Evolutionary conservation across 2,797 vertebrate genomes (phyloP).

Genomic region (Loris lydekkerianus): DNA sequence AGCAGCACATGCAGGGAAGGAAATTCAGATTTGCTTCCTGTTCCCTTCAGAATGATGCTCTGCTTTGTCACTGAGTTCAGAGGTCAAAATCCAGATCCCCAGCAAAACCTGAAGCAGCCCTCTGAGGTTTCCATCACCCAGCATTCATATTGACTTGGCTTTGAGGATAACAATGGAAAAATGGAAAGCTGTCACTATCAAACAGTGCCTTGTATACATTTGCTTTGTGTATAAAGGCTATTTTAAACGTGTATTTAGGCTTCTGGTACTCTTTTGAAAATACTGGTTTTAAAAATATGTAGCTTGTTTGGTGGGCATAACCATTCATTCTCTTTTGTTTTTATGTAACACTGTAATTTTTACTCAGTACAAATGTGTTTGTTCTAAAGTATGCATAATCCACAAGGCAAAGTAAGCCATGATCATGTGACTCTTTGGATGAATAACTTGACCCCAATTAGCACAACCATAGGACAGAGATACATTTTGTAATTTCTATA

Average conservation of each 20-base stretch:
- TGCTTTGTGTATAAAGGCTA: constrained; percentile 33
- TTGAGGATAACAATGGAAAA: constrained; percentile 65
- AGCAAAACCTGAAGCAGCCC: constrained; percentile 23
- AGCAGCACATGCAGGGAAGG: background rate
- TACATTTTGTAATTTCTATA: constrained; percentile 18
- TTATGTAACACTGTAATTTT: constrained; percentile 47
- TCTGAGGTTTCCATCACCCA: constrained; percentile 43
- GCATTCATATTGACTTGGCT: constrained; percentile 37
- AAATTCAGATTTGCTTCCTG: background rate
- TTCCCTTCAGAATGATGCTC: constrained; percentile 32
- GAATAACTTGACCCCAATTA: constrained; percentile 20
- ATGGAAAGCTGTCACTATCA: constrained; percentile 61
- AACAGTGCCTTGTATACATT: constrained; percentile 57
- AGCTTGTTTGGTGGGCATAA: background rate
- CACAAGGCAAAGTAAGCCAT: constrained; percentile 8
- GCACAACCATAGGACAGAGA: background rate
- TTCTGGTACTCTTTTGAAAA: constrained; percentile 48
- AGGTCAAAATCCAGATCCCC: constrained; percentile 48
- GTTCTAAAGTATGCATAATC: background rate
- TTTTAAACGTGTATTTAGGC: constrained; percentile 40
- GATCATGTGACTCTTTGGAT: background rate
- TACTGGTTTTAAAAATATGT: constrained; percentile 60
- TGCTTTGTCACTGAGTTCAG: constrained; percentile 53
- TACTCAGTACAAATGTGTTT: constrained; percentile 1
- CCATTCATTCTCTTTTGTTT: constrained; percentile 57